These are phyloP conservation scores for Oryzias melastigma DNA, from an alignment of 2,113 vertebrate genomes.

Conservation along the genomic window DNA sequence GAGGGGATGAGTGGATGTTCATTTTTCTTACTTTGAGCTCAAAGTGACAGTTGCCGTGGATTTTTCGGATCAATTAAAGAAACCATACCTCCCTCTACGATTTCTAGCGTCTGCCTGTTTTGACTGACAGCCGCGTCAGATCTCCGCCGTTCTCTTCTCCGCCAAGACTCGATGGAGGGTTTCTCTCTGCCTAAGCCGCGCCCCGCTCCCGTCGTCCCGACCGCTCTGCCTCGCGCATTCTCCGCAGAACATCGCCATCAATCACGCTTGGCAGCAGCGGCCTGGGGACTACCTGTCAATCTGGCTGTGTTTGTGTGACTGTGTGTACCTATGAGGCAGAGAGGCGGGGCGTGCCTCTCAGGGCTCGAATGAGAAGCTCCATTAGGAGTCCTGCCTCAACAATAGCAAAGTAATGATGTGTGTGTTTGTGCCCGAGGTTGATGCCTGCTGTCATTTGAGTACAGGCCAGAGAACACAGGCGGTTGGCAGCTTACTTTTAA, in stretches of 20 bases:
- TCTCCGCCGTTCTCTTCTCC: constrained; percentile 53
- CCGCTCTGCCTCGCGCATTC: constrained; percentile 65
- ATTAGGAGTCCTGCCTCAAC: constrained; percentile 65
- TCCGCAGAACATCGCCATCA: constrained; percentile 71
- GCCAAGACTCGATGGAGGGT: constrained; percentile 60
- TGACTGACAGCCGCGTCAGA: constrained; percentile 62
- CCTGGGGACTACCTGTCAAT: constrained; percentile 71
- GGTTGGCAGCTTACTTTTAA: constrained; percentile 53
- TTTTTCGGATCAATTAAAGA: constrained; percentile 49
- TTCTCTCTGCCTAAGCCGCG: constrained; percentile 61
- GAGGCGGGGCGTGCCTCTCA: constrained; percentile 40
- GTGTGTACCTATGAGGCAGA: constrained; percentile 45
- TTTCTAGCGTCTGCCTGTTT: constrained; percentile 31
- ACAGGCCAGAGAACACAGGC: constrained; percentile 46
- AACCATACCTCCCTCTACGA: background rate
- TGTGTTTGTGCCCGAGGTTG: constrained; percentile 49
- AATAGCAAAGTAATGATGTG: constrained; percentile 60
- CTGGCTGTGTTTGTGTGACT: constrained; percentile 46
- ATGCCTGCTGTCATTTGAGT: constrained; percentile 66
- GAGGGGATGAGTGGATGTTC: constrained; percentile 30
- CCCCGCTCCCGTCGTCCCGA: constrained; percentile 61
- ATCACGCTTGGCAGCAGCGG: constrained; percentile 68
- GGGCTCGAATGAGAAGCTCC: constrained; percentile 60
- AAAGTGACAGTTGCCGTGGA: constrained; percentile 40
- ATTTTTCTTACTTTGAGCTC: constrained; percentile 38